These are phyloP conservation scores for Passerculus sandwichensis DNA, from an alignment of 2,797 vertebrate genomes.

Conservation along the genomic window DNA sequence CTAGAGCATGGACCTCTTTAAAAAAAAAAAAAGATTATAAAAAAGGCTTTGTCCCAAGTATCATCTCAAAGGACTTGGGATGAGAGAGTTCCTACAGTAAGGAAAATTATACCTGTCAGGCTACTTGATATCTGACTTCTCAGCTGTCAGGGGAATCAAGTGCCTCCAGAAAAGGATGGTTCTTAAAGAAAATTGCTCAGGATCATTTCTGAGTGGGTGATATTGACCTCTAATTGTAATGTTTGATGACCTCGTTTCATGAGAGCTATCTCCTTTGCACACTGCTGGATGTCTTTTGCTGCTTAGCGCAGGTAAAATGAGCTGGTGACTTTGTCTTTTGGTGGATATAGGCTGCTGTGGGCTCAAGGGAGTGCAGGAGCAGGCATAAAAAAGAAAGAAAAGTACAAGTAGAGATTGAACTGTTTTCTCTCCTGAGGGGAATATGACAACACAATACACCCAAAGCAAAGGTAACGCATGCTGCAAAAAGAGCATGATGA, in stretches of 20 bases:
- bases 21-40: neutral
- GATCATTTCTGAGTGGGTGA: neutral
- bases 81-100: neutral
- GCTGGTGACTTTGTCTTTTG: neutral
- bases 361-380: neutral
- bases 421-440: neutral
- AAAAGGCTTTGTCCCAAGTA: neutral
- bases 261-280: neutral
- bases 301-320: neutral
- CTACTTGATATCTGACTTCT: neutral
- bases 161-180: neutral
- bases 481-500: neutral
- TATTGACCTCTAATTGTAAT: neutral
- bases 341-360: neutral
- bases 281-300: neutral
- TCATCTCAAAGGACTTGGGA: neutral
- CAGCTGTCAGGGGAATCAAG: neutral
- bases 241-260: neutral
- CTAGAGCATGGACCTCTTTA: neutral
- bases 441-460: neutral
- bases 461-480: neutral
- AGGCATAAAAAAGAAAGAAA: neutral
- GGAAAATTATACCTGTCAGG: neutral
- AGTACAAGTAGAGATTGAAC: neutral
- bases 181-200: neutral